These are phyloP conservation scores for Tipula lateralis DNA, from an alignment of 2,888 invertebrate species.

Conservation along the genomic window DNA sequence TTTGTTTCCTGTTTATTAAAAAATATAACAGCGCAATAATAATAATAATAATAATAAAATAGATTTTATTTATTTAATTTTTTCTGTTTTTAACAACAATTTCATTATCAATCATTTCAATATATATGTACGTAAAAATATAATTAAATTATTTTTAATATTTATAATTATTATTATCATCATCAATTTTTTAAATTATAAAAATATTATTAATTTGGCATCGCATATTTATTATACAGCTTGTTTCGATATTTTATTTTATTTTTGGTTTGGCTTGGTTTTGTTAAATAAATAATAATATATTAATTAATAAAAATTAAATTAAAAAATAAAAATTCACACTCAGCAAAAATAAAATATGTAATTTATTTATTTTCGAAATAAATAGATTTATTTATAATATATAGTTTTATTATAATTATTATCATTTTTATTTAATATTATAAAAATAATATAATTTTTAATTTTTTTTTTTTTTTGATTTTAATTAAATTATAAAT, in stretches of 20 bases:
- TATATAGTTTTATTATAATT: neutral
- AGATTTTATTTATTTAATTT: neutral
- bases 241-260: neutral
- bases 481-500: neutral
- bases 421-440: slow-evolving; percentile 9
- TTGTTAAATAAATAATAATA: neutral
- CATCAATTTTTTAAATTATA: neutral
- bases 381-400: neutral
- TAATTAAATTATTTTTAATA: neutral
- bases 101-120: slow-evolving; percentile 24
- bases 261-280: neutral
- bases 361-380: neutral
- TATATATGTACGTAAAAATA: slow-evolving; percentile 13
- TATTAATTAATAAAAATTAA: slow-evolving; percentile 6
- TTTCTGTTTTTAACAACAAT: slow-evolving; percentile 11
- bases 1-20: neutral
- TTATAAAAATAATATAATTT: slow-evolving; percentile 2
- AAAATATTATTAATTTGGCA: slow-evolving; percentile 16
- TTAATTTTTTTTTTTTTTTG: neutral
- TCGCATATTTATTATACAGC: neutral
- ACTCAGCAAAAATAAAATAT: slow-evolving; percentile 11
- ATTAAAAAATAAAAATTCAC: neutral
- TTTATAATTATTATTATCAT: slow-evolving; percentile 24
- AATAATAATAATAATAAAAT: neutral
- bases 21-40: neutral